Evolutionary conservation across 2,113 vertebrate genomes (phyloP).

Genomic region (Chaetodon trifascialis): DNA sequence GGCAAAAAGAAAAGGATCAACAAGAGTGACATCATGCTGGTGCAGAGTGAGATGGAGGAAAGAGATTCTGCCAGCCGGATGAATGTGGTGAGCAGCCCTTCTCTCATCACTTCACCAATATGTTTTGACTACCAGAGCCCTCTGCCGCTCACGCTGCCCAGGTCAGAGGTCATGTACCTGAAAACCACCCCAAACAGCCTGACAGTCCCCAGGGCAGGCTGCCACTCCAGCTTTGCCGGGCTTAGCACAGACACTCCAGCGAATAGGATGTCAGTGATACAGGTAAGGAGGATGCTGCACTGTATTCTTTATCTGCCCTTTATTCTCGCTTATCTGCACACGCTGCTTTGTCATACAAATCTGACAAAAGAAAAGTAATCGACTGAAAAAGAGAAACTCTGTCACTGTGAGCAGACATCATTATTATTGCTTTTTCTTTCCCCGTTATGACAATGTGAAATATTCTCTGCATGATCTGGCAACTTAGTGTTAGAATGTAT

Average conservation of each 20-base stretch:
- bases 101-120: conserved; percentile 98
- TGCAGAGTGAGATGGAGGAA: conserved; percentile 99
- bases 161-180: conserved; percentile 99
- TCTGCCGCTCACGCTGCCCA: conserved; percentile 96
- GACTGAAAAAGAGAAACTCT: conserved; percentile 60
- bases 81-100: conserved; percentile 99
- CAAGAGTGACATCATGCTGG: conserved; percentile 99
- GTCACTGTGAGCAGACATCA: conserved; percentile 56
- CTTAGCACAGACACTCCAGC: conserved; percentile 92
- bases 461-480: conserved; percentile 50
- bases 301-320: conserved; percentile 74
- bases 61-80: conserved; percentile 98
- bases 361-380: conserved; percentile 77
- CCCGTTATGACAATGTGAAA: conserved; percentile 35
- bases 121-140: conserved; percentile 99
- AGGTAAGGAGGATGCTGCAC: conserved; percentile 87
- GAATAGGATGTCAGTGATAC: conserved; percentile 99
- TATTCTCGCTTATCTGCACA: conserved; percentile 73
- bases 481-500: conserved; percentile 34
- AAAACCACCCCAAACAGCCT: conserved; percentile 98
- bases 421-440: conserved; percentile 56
- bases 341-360: conserved; percentile 70
- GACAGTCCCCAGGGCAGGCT: conserved; percentile 96
- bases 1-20: conserved; percentile 97
- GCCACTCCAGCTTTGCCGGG: conserved; percentile 98